Conservation (phyloP, 2,113 vertebrate genomes). For the Tichodroma muraria region DNA sequence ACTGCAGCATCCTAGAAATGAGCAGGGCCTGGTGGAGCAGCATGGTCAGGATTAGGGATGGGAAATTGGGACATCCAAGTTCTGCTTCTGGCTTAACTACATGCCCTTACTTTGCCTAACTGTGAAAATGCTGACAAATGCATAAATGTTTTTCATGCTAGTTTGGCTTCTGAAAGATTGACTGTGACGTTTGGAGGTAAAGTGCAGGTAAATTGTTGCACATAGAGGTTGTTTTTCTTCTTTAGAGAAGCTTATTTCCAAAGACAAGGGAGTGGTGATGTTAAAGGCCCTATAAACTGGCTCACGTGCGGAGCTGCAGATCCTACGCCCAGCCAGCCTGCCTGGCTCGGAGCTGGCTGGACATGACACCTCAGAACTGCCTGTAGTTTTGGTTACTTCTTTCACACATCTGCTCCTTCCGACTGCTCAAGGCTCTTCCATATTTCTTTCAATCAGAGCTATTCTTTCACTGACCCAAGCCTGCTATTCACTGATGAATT, state of each 20-base stretch:
- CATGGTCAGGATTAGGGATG: background rate
- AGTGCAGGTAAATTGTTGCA: background rate
- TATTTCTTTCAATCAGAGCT: constrained; percentile 21
- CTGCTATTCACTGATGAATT: constrained; percentile 9
- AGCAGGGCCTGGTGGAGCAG: background rate
- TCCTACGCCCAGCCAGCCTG: background rate
- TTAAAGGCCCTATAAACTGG: background rate
- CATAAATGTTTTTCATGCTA: background rate
- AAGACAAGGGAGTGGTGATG: background rate
- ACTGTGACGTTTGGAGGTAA: background rate
- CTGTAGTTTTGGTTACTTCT: background rate
- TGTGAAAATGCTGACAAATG: background rate
- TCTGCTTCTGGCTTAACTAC: background rate
- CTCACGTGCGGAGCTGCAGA: background rate
- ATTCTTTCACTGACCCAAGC: background rate
- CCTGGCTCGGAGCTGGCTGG: background rate
- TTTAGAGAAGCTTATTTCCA: background rate
- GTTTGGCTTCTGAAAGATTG: background rate
- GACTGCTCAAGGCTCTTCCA: background rate
- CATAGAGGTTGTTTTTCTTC: background rate
- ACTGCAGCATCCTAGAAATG: background rate
- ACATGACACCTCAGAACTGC: background rate
- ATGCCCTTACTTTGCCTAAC: background rate
- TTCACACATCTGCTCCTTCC: background rate
- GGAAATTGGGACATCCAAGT: background rate